Evolutionary conservation across 2,888 invertebrate genomes (phyloP).

Genomic region (Parapristionchus giblindavisi): DNA sequence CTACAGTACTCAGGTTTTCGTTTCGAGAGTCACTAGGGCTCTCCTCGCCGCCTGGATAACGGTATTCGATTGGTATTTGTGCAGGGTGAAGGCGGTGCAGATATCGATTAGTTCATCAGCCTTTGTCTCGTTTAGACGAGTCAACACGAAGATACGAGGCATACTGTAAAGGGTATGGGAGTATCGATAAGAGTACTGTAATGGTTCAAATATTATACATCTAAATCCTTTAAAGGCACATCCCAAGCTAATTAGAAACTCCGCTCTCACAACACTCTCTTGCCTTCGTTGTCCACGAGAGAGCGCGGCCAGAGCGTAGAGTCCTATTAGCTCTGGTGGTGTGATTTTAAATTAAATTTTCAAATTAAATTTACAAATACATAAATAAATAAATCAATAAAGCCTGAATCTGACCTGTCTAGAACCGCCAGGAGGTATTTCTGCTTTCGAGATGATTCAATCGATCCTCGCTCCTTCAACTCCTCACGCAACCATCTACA

Average conservation of each 20-base stretch:
- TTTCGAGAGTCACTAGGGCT: neutral
- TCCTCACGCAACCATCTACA: slow-evolving; percentile 12
- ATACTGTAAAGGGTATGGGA: too few relatives aligned
- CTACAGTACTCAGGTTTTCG: neutral
- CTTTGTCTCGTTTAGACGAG: too few relatives aligned
- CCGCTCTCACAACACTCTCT: too few relatives aligned
- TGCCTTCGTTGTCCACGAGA: too few relatives aligned
- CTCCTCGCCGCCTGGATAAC: slow-evolving; percentile 20
- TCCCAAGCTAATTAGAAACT: too few relatives aligned
- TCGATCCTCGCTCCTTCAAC: neutral
- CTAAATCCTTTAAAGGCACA: too few relatives aligned
- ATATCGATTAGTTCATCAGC: slow-evolving; percentile 10
- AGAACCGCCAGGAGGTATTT: slow-evolving; percentile 10
- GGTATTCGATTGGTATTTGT: slow-evolving; percentile 1
- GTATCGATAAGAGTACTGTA: too few relatives aligned
- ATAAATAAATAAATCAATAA: neutral
- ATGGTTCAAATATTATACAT: too few relatives aligned
- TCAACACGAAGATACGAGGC: too few relatives aligned
- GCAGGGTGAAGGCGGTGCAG: slow-evolving; percentile 8
- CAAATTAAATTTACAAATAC: neutral
- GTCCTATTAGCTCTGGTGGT: too few relatives aligned
- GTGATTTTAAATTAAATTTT: too few relatives aligned
- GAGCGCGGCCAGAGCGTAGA: too few relatives aligned
- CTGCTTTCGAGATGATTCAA: slow-evolving; percentile 6
- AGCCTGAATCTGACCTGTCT: slow-evolving; percentile 2